Evolutionary conservation across 2,888 invertebrate species (phyloP).

Genomic region (Steinernema hermaphroditum): DNA sequence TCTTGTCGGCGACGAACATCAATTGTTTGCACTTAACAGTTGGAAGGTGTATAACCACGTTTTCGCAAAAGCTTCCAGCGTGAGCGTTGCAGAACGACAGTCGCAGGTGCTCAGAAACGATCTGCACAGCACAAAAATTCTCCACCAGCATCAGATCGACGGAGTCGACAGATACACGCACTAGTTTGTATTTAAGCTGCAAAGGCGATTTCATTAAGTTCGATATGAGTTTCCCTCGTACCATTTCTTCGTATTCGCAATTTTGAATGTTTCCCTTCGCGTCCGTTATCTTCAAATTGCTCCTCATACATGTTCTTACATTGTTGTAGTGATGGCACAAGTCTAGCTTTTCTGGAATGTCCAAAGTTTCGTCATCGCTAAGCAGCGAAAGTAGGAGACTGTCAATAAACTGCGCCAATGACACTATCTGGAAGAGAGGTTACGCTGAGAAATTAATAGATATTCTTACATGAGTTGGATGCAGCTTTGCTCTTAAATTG

Average conservation of each 20-base stretch:
- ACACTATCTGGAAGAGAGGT: slow-evolving; percentile 72
- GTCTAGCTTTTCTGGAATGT: slow-evolving; percentile 77
- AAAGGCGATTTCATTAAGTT: slow-evolving; percentile 61
- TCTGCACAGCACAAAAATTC: slow-evolving; percentile 60
- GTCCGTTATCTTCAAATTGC: slow-evolving; percentile 38
- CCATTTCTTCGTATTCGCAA: slow-evolving; percentile 42
- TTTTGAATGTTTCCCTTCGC: slow-evolving; percentile 32
- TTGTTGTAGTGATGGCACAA: slow-evolving; percentile 69
- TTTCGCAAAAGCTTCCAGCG: slow-evolving; percentile 50
- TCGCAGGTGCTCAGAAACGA: slow-evolving; percentile 47
- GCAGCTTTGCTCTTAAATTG: slow-evolving; percentile 86
- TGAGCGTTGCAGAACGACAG: slow-evolving; percentile 61
- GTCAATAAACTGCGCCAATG: slow-evolving; percentile 84
- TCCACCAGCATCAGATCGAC: slow-evolving; percentile 89
- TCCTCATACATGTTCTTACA: slow-evolving; percentile 33
- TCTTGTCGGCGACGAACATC: slow-evolving; percentile 27
- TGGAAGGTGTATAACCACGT: slow-evolving; percentile 49
- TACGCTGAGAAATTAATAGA: not conserved
- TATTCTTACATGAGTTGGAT: slow-evolving; percentile 67
- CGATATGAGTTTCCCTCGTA: slow-evolving; percentile 26
- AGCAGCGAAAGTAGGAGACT: slow-evolving; percentile 82
- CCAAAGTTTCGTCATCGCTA: slow-evolving; percentile 86
- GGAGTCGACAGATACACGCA: slow-evolving; percentile 83
- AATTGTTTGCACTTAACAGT: slow-evolving; percentile 42
- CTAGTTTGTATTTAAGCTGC: slow-evolving; percentile 90